phyloP scores from a whole-genome alignment of 2,888 invertebrate species.

The Rhingia campestris region DNA sequence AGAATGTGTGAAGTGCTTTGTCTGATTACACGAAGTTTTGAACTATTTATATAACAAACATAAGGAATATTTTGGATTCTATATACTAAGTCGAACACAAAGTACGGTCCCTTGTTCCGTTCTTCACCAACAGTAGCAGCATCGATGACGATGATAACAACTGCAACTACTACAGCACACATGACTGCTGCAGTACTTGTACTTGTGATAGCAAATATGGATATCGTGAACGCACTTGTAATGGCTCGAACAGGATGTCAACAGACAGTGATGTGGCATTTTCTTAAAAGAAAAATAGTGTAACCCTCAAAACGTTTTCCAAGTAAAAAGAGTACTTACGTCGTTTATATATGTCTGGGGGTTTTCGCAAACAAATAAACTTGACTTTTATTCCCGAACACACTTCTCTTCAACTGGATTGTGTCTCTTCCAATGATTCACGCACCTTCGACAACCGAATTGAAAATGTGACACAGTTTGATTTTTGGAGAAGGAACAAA shows the following conservation, averaged over 20 bases:
- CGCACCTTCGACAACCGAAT: slow-evolving; percentile 72
- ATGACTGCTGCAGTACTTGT: slow-evolving; percentile 69
- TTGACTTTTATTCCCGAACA: slow-evolving; percentile 7
- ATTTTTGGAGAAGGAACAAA: slow-evolving; percentile 49
- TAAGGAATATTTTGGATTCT: slow-evolving; percentile 5
- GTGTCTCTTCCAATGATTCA: slow-evolving; percentile 34
- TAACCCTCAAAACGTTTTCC: neutral
- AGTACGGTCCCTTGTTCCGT: slow-evolving; percentile 20
- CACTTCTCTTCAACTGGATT: slow-evolving; percentile 16
- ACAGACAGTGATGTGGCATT: slow-evolving; percentile 69
- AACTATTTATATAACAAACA: slow-evolving; percentile 60
- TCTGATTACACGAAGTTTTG: slow-evolving; percentile 30
- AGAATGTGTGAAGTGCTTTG: slow-evolving; percentile 15
- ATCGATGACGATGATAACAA: slow-evolving; percentile 69
- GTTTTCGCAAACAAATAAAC: neutral
- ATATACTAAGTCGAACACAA: slow-evolving; percentile 63
- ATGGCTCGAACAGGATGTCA: slow-evolving; percentile 62
- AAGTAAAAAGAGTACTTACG: slow-evolving; percentile 28
- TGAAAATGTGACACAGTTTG: slow-evolving; percentile 67
- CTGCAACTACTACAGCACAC: slow-evolving; percentile 65
- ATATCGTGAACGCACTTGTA: slow-evolving; percentile 68
- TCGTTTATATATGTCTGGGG: slow-evolving; percentile 1
- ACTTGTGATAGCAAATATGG: slow-evolving; percentile 70
- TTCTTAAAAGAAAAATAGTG: slow-evolving; percentile 16
- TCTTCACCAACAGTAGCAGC: slow-evolving; percentile 69